These are phyloP conservation scores for Danaus melanippus DNA, from an alignment of 1,140 invertebrate species.

Conservation along the genomic window DNA sequence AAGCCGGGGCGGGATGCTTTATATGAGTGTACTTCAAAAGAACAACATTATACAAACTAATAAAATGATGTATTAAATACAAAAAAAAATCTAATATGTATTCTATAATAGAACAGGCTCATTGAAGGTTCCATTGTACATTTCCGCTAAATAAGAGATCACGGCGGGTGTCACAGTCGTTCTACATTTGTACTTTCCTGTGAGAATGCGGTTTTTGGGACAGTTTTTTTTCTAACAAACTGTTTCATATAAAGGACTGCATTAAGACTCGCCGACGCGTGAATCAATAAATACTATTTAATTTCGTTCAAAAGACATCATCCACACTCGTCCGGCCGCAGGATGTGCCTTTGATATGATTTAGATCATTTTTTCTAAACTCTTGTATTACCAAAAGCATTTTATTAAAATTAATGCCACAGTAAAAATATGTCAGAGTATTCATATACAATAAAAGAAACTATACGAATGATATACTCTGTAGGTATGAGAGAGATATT, in stretches of 20 bases:
- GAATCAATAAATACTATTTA: conserved; percentile 8
- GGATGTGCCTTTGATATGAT: conserved; percentile 6
- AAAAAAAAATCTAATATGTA: not conserved
- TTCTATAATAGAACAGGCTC: not conserved
- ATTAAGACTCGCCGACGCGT: conserved; percentile 2
- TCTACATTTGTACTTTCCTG: not conserved
- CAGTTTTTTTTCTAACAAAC: conserved; percentile 19
- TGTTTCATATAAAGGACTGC: conserved; percentile 1
- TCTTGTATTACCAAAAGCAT: not conserved
- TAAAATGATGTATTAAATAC: too few relatives aligned
- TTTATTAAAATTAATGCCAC: too few relatives aligned
- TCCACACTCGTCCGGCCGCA: not conserved
- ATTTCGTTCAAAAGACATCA: conserved; percentile 3
- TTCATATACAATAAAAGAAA: too few relatives aligned
- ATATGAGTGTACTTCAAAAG: too few relatives aligned
- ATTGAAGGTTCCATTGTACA: not conserved
- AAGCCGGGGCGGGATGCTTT: too few relatives aligned
- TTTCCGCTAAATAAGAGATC: too few relatives aligned
- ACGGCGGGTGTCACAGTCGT: too few relatives aligned
- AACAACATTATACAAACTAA: too few relatives aligned
- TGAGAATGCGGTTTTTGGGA: conserved; percentile 41
- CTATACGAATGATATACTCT: too few relatives aligned
- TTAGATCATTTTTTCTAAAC: conserved; percentile 2
- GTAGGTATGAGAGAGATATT: too few relatives aligned
- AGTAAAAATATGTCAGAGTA: too few relatives aligned